Evolutionary conservation across 2,888 invertebrate species (phyloP).

Genomic region (Synanthedon tipuliformis): DNA sequence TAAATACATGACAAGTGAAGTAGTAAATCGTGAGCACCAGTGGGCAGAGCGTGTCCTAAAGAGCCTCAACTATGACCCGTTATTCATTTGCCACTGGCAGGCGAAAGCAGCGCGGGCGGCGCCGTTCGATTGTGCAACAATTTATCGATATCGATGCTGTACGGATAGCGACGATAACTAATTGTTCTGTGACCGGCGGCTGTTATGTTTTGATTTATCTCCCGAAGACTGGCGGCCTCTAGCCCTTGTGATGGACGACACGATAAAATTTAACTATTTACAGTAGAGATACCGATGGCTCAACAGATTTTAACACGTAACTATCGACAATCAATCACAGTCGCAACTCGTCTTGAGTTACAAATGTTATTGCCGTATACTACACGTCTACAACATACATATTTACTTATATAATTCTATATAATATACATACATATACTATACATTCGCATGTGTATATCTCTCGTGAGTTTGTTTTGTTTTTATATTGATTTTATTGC

Average conservation of each 20-base stretch:
- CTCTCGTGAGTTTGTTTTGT: too few relatives aligned
- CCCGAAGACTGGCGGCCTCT: slow-evolving; percentile 2
- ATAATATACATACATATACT: too few relatives aligned
- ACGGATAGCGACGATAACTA: slow-evolving; percentile 8
- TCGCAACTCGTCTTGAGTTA: not conserved
- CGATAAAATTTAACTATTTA: not conserved
- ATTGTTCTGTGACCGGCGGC: slow-evolving; percentile 12
- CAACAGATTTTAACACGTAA: not conserved
- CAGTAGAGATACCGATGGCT: not conserved
- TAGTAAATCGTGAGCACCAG: not conserved
- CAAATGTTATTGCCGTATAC: too few relatives aligned
- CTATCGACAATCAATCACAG: not conserved
- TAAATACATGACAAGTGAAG: not conserved
- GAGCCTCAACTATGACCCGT: not conserved
- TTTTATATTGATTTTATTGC: too few relatives aligned
- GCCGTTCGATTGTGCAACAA: not conserved
- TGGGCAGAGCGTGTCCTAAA: not conserved
- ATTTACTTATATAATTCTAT: too few relatives aligned
- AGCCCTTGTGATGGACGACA: slow-evolving; percentile 6
- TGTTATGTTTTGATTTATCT: slow-evolving; percentile 13
- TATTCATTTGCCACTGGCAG: not conserved
- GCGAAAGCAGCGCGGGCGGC: not conserved
- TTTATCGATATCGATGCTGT: slow-evolving; percentile 5
- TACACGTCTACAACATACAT: too few relatives aligned
- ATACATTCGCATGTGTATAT: too few relatives aligned